These are phyloP conservation scores for Echinometra lucunter DNA, from an alignment of 53 echinoderm and acorn worm genomes.

Conservation along the genomic window DNA sequence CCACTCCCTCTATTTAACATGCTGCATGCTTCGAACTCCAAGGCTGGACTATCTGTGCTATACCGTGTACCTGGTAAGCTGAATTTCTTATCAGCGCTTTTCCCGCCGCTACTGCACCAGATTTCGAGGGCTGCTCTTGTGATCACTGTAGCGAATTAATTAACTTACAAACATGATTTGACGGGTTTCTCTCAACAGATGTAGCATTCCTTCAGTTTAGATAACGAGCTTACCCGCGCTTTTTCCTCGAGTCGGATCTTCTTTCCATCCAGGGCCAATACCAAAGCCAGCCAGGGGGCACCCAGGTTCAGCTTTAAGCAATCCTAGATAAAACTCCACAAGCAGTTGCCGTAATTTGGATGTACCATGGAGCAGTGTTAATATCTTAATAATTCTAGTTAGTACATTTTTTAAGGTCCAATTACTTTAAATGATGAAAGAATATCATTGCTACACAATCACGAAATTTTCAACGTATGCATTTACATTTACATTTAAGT, in stretches of 20 bases:
- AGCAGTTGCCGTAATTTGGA: neutral
- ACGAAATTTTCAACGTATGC: too few relatives aligned
- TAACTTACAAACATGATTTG: conserved; percentile 55
- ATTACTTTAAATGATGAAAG: neutral
- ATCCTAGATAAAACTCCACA: neutral
- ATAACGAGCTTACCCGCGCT: conserved; percentile 9
- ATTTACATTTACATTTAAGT: too few relatives aligned
- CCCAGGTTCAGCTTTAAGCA: neutral
- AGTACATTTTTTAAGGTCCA: neutral
- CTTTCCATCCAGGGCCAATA: conserved; percentile 21
- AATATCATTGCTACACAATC: too few relatives aligned
- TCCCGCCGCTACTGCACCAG: conserved; percentile 24
- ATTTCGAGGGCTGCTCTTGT: conserved; percentile 45
- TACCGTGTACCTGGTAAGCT: conserved; percentile 17
- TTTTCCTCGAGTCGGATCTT: neutral
- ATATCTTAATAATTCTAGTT: neutral
- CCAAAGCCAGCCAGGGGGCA: neutral
- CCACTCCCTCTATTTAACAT: neutral
- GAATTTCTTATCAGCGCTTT: conserved; percentile 29
- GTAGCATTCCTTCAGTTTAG: conserved; percentile 23
- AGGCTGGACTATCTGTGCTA: neutral
- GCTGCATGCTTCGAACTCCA: too few relatives aligned
- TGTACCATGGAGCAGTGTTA: neutral
- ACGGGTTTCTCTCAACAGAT: conserved; percentile 55
- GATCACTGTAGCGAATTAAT: conserved; percentile 48